Percentiles rank a stretch among this genome's conserved stretches.
phyloP scores from a whole-genome alignment of 2,888 invertebrate genomes.

The Scrobipalpa costella region DNA sequence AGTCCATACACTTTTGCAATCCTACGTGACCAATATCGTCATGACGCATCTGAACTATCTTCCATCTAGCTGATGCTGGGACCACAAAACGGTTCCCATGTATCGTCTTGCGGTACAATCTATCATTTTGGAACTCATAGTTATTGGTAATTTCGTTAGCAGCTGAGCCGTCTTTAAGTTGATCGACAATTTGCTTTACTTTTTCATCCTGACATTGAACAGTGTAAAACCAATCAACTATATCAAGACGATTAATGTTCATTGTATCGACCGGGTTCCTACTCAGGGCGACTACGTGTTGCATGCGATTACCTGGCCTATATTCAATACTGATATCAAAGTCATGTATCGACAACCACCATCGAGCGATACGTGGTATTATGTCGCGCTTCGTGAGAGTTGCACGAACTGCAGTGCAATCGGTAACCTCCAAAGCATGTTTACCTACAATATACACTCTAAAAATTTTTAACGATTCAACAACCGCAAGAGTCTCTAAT shows the following conservation, averaged over 20 bases:
- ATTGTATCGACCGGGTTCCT: constrained; percentile 36
- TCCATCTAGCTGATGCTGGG: constrained; percentile 42
- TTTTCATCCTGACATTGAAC: constrained; percentile 36
- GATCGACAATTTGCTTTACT: constrained; percentile 30
- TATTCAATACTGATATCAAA: constrained; percentile 46
- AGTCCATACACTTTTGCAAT: constrained; percentile 35
- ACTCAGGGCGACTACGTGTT: constrained; percentile 49
- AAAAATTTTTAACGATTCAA: constrained; percentile 40
- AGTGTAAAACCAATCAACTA: constrained; percentile 39
- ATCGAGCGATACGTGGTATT: constrained; percentile 45
- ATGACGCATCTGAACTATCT: constrained; percentile 44
- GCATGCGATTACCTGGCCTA: constrained; percentile 42
- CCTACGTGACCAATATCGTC: constrained; percentile 49
- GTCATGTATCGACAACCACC: constrained; percentile 47
- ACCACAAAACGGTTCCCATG: constrained; percentile 42
- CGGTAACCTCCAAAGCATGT: constrained; percentile 37
- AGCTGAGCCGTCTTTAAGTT: constrained; percentile 29
- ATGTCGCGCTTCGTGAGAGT: constrained; percentile 42
- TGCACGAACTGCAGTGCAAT: constrained; percentile 44
- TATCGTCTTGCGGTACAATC: constrained; percentile 37
- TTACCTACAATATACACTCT: constrained; percentile 38
- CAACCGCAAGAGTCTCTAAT: constrained; percentile 47
- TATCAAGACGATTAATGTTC: constrained; percentile 33
- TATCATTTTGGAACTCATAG: constrained; percentile 32
- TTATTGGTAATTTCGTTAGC: constrained; percentile 33